Evolutionary conservation across 2,797 vertebrate genomes (phyloP).

Genomic region (Channa striata): DNA sequence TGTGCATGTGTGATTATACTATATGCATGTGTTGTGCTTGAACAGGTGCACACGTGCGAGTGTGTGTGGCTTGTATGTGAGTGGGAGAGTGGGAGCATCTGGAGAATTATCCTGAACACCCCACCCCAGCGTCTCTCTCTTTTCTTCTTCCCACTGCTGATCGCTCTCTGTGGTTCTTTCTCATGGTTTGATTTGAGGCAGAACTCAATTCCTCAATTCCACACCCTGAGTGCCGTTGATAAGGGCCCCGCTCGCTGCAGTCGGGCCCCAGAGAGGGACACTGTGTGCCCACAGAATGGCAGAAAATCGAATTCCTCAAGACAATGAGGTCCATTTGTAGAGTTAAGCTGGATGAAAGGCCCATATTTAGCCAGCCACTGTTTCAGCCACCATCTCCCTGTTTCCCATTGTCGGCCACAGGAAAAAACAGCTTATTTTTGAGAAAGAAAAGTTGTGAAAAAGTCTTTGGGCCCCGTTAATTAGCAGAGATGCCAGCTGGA

Average conservation of each 20-base stretch:
- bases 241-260: slow-evolving; percentile 75
- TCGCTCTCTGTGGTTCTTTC: slow-evolving; percentile 44
- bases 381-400: slow-evolving; percentile 62
- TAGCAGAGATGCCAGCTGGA: slow-evolving; percentile 32
- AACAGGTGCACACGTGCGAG: slow-evolving; percentile 33
- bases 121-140: too few relatives aligned
- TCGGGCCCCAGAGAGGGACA: slow-evolving; percentile 76
- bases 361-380: slow-evolving; percentile 73
- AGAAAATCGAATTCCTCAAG: slow-evolving; percentile 85
- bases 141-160: slow-evolving; percentile 21
- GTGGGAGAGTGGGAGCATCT: slow-evolving; percentile 56
- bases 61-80: slow-evolving; percentile 53
- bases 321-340: slow-evolving; percentile 87
- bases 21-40: slow-evolving; percentile 20
- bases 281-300: slow-evolving; percentile 72
- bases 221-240: slow-evolving; percentile 85
- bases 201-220: slow-evolving; percentile 82
- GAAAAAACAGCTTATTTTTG: slow-evolving; percentile 68
- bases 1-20: slow-evolving; percentile 29
- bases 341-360: slow-evolving; percentile 83
- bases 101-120: slow-evolving; percentile 45
- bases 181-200: slow-evolving; percentile 77
- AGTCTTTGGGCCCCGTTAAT: slow-evolving; percentile 61
- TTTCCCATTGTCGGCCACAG: slow-evolving; percentile 58
- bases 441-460: slow-evolving; percentile 59